These are phyloP conservation scores for Antechinus flavipes DNA, from an alignment of 2,113 vertebrate genomes.

Conservation along the genomic window DNA sequence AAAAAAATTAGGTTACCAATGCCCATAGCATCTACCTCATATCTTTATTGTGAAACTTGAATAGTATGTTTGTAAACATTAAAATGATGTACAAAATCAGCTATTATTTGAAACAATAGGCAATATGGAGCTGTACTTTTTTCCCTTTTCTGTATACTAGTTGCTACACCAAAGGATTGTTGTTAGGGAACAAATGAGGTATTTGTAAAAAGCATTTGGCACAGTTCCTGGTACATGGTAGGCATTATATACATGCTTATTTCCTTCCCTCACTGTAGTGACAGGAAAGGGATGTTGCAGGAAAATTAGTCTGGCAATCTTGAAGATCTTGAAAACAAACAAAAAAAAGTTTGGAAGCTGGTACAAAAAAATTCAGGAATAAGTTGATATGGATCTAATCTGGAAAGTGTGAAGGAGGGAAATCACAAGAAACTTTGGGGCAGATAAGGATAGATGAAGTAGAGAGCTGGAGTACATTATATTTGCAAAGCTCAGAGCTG, in stretches of 20 bases:
- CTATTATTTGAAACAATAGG: conserved; percentile 9
- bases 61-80: background rate
- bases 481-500: background rate
- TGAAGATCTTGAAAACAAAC: conserved; percentile 37
- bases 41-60: background rate
- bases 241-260: background rate
- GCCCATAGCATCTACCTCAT: background rate
- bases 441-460: background rate
- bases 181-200: background rate
- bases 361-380: background rate
- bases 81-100: background rate
- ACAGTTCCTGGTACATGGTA: background rate
- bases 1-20: background rate
- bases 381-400: background rate
- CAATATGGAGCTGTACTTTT: background rate
- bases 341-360: background rate
- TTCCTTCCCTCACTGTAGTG: background rate
- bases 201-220: background rate
- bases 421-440: background rate
- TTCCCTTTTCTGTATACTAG: background rate
- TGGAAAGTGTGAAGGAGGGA: background rate
- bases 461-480: background rate
- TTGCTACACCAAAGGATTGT: background rate
- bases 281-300: conserved; percentile 63
- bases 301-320: conserved; percentile 25